phyloP scores from a whole-genome alignment of 2,797 vertebrate species.

The Apogon talboti region DNA sequence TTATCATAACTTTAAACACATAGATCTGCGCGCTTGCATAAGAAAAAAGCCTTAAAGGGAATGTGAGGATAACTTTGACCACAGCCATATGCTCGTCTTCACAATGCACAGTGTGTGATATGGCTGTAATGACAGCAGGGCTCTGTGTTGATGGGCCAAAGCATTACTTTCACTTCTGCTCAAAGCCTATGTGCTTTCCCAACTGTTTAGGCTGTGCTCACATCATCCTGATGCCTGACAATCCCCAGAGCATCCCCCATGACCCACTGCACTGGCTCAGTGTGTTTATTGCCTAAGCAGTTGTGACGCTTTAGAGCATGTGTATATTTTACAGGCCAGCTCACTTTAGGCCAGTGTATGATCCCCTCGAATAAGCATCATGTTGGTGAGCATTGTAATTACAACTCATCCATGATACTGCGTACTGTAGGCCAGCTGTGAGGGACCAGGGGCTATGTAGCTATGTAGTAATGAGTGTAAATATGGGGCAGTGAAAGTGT shows the following conservation, averaged over 20 bases:
- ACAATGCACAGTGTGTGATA: neutral
- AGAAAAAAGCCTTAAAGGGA: neutral
- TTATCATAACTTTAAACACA: neutral
- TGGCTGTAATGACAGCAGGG: conserved; percentile 6
- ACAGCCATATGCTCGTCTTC: conserved; percentile 1
- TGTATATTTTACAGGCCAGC: conserved; percentile 66
- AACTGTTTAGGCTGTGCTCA: conserved; percentile 26
- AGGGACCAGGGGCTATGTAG: conserved; percentile 45
- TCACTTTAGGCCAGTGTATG: conserved; percentile 55
- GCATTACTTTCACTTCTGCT: neutral
- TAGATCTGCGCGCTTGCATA: neutral
- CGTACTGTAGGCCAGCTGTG: conserved; percentile 60
- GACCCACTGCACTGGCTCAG: conserved; percentile 48
- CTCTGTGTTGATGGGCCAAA: conserved; percentile 5
- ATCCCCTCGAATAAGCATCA: conserved; percentile 55
- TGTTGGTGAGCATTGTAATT: conserved; percentile 57
- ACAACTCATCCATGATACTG: conserved; percentile 55
- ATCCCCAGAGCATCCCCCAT: conserved; percentile 34
- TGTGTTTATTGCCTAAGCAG: conserved; percentile 46
- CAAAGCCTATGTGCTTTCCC: conserved; percentile 7
- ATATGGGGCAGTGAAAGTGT: conserved; percentile 60
- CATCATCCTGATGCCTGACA: conserved; percentile 29
- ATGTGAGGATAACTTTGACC: conserved; percentile 8
- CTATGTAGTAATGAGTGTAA: conserved; percentile 62
- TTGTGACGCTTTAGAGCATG: conserved; percentile 52